Conservation (phyloP, 2,888 invertebrate species). For the Polydesmus complanatus region DNA sequence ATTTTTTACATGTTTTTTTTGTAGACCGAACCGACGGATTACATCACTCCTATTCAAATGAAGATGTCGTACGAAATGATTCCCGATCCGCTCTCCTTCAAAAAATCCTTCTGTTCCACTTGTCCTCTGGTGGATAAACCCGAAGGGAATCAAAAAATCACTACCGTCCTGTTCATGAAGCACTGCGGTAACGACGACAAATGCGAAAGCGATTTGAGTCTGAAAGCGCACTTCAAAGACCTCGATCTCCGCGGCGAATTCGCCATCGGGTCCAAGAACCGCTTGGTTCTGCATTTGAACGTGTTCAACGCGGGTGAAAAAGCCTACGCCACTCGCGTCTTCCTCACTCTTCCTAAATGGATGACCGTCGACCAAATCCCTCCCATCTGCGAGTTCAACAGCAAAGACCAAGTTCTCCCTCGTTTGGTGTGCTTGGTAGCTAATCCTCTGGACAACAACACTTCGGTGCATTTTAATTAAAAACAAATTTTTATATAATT, state of each 20-base stretch:
- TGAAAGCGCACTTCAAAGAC: conserved; percentile 1
- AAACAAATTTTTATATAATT: background rate
- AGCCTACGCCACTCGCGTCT: conserved; percentile 6
- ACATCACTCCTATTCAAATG: conserved; percentile 7
- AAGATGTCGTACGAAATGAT: background rate
- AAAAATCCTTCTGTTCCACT: background rate
- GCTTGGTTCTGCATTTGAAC: background rate
- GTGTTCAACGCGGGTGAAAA: conserved; percentile 4
- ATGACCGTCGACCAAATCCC: conserved; percentile 11
- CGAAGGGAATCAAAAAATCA: background rate
- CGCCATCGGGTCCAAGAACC: conserved; percentile 6
- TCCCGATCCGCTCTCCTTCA: background rate
- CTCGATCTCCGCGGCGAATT: background rate
- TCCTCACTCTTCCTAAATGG: conserved; percentile 9
- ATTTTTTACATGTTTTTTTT: background rate
- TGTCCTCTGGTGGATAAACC: conserved; percentile 3
- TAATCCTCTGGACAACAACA: conserved; percentile 7
- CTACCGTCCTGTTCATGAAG: conserved; percentile 5
- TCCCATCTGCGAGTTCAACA: conserved; percentile 1
- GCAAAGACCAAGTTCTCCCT: background rate
- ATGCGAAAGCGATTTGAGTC: conserved; percentile 9
- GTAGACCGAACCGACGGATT: background rate
- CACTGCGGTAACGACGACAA: conserved; percentile 10
- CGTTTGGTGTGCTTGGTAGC: conserved; percentile 3
- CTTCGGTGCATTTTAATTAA: background rate